Base-by-base conservation (phyloP, 2,888 invertebrate species). In the Melanargia galathea region DNA sequence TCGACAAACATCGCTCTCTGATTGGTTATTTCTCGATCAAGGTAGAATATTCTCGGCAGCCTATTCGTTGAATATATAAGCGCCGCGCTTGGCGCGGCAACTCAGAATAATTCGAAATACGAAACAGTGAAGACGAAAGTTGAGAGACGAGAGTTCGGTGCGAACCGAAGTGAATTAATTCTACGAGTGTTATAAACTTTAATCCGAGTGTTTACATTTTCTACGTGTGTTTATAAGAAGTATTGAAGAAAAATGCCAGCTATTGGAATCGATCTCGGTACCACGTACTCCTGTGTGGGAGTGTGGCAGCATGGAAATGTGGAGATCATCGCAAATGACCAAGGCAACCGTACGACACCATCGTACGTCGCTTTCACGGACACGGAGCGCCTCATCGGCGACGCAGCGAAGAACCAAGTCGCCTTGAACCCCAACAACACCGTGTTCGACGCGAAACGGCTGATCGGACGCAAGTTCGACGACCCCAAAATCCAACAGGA, bases 401-500 rank as follows among this genome's bases (percentile, higher is more conserved):
- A 95, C 80, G 94, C 94, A 7, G 94, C 94, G 56, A 94, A 95
- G 82, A 95, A 94, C 84, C 93, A 94, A 84, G 94, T 94, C 55
- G 94, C 94, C 45, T 92, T 94, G 90, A 95, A 96, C 83, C 95
- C 96, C 48, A 92, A 77, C 78, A 95, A 95, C 90, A 95, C 95
- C 0, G 94, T 95, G 35, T 95, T 94, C 82, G 94, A 94, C 78
- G 94, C 96, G 18, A 96, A 96, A 75, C 93, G 97, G 70, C 90
- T 97, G 66, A 97, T 97, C 78, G 97, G 97, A 86, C 92, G 95
- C 62, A 93, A 93, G 68, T 95, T 92, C 83, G 94, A 95, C 70
- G 96, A 96, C 76, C 80, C 92, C 0, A 94, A 95, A 73, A 95
- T 96, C 46, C 95, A 96, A 77, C 92, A 92, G 33, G 97, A 97